Base-by-base conservation (phyloP, 2,113 vertebrate genomes). In the Onychostoma macrolepis region DNA sequence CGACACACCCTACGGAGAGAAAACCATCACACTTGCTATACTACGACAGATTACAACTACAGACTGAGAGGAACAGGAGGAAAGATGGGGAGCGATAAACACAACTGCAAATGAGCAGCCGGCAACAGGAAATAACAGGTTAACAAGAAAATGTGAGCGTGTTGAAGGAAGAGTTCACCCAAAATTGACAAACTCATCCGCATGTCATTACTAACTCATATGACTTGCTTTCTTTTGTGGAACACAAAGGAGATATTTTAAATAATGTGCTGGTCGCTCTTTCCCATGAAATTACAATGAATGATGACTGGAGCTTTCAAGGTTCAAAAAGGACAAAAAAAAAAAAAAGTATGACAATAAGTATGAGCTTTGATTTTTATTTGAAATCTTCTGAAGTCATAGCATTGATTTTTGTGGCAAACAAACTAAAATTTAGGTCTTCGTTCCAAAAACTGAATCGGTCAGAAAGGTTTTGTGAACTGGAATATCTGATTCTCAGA, bases 1-100 rank as follows among this genome's bases (percentile, higher is more conserved):
- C 79, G 21, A 82, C 53, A 75, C 75, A 65, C n/a, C 43, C 45
- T 71, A 83, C 26, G 83, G 82, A 77, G 61, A 82, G 28, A 63
- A 50, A 13, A 38, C 53, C 19, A 69, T n/a, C 24, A 43, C 36
- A 36, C 41, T 65, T 24, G 63, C 80, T 65, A 41, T 41, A 30
- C 58, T 65, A 43, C 6, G n/a, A 69, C 30, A 15, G 41, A 83
- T 72, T 50, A 83, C 63, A 48, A n/a, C 81, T 38, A 72, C 48
- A 74, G 19, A 58, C 69, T 5, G 43, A 84, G 69, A 58, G n/a
- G 50, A 50, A 72, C 65, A 75, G 26, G 6, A 61, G 63, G 77
- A 80, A 85, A 38, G 61, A 45, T 53, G 56, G 69, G 10, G 6
- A 26, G 26, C 30, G 43, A 41, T 21, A 4, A 84, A 45, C 50